Percentiles rank a stretch among this genome's conserved stretches.
phyloP scores from a whole-genome alignment of 2,797 vertebrate genomes.

The Notolepis coatsorum region DNA sequence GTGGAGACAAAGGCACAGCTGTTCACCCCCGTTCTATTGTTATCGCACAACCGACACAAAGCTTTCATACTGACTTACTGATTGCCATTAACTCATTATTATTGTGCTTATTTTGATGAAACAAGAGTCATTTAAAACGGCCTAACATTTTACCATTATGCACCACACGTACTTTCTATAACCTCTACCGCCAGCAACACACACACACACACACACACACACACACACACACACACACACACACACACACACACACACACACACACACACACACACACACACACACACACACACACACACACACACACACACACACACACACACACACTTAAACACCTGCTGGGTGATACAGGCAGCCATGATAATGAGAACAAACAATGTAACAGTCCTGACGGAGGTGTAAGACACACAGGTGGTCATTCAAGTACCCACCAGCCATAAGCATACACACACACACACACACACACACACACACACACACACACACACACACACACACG shows the following conservation, averaged over 20 bases:
- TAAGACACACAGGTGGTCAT: neutral
- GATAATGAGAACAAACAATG: neutral
- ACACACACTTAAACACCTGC: neutral
- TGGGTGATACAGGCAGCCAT: no score
- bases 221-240: constrained; percentile 7
- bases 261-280: constrained; percentile 1
- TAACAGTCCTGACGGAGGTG: neutral
- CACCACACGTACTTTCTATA: no score
- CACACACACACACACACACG: neutral
- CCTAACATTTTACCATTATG: no score
- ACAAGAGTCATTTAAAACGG: no score
- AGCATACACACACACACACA: neutral
- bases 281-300: constrained; percentile 1
- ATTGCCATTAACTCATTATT: no score
- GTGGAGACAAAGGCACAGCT: no score
- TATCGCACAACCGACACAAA: no score
- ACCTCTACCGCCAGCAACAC: no score
- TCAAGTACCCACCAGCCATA: neutral
- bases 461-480: neutral
- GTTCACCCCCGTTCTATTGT: no score
- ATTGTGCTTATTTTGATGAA: no score
- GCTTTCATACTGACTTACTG: no score
- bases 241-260: constrained; percentile 3
- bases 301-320: neutral
- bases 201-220: constrained; percentile 8